Percentiles rank a stretch among this genome's conserved stretches.
These are phyloP conservation scores for Ceyx margarethae DNA, from an alignment of 2,113 vertebrate species.

Conservation along the genomic window DNA sequence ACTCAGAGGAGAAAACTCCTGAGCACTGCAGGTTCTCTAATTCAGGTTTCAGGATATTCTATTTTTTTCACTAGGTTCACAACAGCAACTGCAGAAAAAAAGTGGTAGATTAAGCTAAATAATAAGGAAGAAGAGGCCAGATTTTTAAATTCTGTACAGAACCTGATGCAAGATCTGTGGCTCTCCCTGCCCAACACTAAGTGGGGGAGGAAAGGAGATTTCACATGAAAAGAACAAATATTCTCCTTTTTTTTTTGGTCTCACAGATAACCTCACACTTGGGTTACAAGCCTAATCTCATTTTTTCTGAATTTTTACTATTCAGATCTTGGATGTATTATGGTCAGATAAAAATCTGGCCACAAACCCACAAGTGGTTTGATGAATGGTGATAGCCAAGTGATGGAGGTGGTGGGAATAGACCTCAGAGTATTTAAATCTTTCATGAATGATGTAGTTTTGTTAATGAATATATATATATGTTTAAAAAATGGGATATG, in stretches of 20 bases:
- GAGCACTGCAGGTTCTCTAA: background rate
- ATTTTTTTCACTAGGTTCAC: background rate
- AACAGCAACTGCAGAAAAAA: background rate
- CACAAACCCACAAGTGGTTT: background rate
- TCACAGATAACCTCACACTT: background rate
- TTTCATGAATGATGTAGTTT: background rate
- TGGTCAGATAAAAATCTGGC: background rate
- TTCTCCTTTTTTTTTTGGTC: background rate
- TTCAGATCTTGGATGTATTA: background rate
- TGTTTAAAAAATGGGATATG: accelerated
- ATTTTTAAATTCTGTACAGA: background rate
- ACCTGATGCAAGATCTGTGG: background rate
- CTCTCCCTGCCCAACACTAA: background rate
- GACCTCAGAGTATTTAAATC: background rate
- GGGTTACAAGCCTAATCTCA: background rate
- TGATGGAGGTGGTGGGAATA: background rate
- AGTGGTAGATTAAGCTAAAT: background rate
- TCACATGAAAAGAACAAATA: background rate
- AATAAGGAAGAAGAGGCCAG: background rate
- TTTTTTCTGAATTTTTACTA: background rate
- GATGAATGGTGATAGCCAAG: background rate
- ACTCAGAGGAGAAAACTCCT: background rate
- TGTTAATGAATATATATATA: background rate
- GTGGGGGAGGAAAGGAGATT: background rate
- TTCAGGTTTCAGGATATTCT: background rate